A percentile compares a stretch with the other conserved stretches of the same genome.
Conservation (phyloP, 37 sponge, comb jelly and placozoan genomes). For the Eunapius fragilis region DNA sequence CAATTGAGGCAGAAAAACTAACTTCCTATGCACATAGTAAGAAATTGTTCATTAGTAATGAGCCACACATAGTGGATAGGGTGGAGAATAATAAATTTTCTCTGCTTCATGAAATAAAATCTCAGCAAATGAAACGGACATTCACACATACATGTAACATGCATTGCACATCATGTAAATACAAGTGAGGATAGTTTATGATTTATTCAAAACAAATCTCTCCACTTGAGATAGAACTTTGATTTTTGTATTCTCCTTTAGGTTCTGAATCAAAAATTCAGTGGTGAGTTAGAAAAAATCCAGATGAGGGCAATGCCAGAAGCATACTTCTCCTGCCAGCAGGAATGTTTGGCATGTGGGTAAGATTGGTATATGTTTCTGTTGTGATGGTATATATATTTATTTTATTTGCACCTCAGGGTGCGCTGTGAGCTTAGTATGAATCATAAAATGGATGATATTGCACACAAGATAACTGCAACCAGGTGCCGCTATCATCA, state of each 20-base stretch:
- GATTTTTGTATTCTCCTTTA: slow-evolving; percentile 7
- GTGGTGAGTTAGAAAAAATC: slow-evolving; percentile 56
- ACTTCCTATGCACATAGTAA: too few relatives aligned
- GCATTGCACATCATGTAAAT: too few relatives aligned
- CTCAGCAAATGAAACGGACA: too few relatives aligned
- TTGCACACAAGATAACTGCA: slow-evolving; percentile 48
- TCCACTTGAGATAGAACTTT: too few relatives aligned
- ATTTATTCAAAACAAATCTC: not conserved
- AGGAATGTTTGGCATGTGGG: slow-evolving; percentile 81
- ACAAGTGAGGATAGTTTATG: too few relatives aligned
- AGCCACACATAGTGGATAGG: too few relatives aligned
- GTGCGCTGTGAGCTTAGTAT: slow-evolving; percentile 72
- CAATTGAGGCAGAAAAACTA: too few relatives aligned
- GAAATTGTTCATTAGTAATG: too few relatives aligned
- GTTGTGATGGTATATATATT: too few relatives aligned
- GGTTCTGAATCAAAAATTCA: slow-evolving; percentile 83
- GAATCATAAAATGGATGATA: slow-evolving; percentile 74
- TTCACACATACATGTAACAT: too few relatives aligned
- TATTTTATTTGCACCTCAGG: slow-evolving; percentile 12
- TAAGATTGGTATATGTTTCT: slow-evolving; percentile 29
- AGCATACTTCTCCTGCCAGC: slow-evolving; percentile 87
- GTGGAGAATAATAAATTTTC: too few relatives aligned
- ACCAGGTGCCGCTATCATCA: slow-evolving; percentile 60
- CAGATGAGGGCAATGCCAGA: slow-evolving; percentile 79
- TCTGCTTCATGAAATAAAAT: too few relatives aligned